Evolutionary conservation across 2,113 vertebrate species (phyloP), one percentile per base, ranked within the genome.

Genomic region (Recurvirostra avosetta): DNA sequence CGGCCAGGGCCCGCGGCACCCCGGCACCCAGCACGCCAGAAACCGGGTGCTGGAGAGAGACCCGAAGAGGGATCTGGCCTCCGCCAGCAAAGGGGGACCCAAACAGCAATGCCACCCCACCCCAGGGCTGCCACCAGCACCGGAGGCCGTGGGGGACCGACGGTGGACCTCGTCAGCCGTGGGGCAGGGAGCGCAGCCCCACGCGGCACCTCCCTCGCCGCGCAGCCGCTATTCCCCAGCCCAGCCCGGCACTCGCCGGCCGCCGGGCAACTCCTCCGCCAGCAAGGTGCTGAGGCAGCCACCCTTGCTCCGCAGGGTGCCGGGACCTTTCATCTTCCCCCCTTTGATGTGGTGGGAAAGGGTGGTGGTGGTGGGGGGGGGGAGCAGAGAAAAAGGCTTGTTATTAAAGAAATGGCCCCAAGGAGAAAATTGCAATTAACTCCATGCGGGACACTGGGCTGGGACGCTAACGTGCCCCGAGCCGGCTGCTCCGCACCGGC

Each of bases 321-420:
- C 63, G 43, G 89, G 81, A 93, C 84, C 92, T 97, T 92, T 93
- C 92, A 86, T 93, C 95, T 83, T 91, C 63, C 26, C 52, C 52
- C 30, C 92, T 97, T 96, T 97, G 96, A 97, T 97, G 97, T 95
- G 95, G 94, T 85, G 73, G 52, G 88, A 81, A 96, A 38, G 38
- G 38, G 38, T 38, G 38, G 38, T 38, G 38, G 38, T 38, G 38
- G 38, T 38, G 38, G 20, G 8, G 58, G 32, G 55, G 43, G 75
- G 26, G 11, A 12, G 25, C 40, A 14, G 12, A 7, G 26, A 27
- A 27, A 52, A 93, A 93, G 55, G n/a, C 43, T 75, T 63, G n/a
- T 91, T 94, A 96, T 96, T 95, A 93, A 95, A 97, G 93, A 82
- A 95, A 88, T 55, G 94, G 91, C 94, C 95, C 73, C 25, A 41